phyloP scores from a whole-genome alignment of 2,113 vertebrate species.

The Cervus canadensis region DNA sequence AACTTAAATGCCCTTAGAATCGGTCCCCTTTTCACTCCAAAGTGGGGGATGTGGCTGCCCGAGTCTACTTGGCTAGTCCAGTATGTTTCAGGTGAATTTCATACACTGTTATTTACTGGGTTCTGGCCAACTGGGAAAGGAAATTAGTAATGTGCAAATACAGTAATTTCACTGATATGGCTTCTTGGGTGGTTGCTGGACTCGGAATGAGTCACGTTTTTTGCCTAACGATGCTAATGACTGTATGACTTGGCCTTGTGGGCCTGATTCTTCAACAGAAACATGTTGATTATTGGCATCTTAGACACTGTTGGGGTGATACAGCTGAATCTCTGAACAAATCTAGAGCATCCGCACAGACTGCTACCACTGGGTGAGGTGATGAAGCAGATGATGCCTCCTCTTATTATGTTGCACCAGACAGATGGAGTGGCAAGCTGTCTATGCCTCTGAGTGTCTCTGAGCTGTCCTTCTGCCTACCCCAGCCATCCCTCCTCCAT shows the following conservation, averaged over 20 bases:
- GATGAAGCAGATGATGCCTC: neutral
- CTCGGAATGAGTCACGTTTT: neutral
- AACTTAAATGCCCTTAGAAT: constrained; percentile 30
- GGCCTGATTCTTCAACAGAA: neutral
- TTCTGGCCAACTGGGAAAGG: neutral
- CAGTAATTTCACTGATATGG: neutral
- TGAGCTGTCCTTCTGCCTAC: neutral
- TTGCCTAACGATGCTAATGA: neutral
- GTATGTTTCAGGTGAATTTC: neutral
- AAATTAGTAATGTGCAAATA: neutral
- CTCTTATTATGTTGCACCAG: neutral
- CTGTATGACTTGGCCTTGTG: neutral
- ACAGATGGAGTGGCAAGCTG: neutral
- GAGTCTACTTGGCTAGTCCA: neutral
- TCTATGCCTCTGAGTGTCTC: neutral
- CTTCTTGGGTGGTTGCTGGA: neutral
- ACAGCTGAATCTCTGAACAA: neutral
- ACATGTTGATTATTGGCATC: neutral
- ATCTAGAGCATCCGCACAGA: neutral
- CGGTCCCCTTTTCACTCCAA: neutral
- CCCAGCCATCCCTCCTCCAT: neutral
- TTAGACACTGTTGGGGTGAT: neutral
- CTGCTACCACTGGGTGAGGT: neutral
- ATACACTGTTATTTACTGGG: neutral
- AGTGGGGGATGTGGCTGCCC: fast-evolving